Base-by-base conservation (phyloP, 2,888 invertebrate genomes). In the Halictus ligatus region DNA sequence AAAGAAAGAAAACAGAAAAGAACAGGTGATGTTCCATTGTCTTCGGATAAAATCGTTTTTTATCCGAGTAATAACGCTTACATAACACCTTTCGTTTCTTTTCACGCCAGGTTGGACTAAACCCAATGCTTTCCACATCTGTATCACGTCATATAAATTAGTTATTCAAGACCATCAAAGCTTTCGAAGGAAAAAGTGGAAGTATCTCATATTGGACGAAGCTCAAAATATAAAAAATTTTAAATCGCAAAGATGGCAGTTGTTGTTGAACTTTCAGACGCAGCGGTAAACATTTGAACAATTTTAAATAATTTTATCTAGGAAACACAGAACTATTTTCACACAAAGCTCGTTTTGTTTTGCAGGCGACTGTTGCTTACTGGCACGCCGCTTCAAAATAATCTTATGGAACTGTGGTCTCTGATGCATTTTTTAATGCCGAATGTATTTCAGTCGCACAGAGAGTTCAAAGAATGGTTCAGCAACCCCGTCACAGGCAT, bases 211-310 rank as follows among this genome's bases (percentile, higher is more conserved):
- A 89, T 96, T 99, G 80, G 99, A 99, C 95, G 99, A 99, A 96
- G 99, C 99, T 60, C 99, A 99, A 95, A 99, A 99, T 95, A 99
- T 99, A 86, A 99, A 99, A 96, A 99, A 99, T 96, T 99, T 99
- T 95, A 99, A 99, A 95, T 99, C 99, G 35, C 99, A 99, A 95
- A 96, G 99, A 87, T 99, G 99, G 99, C 99, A 99, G 96, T 96
- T 99, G 94, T 95, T 99, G 90, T 96, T 99, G 81, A 99, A 99
- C 95, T 99, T 99, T 95, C 98, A 98, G 94, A 98, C 98, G 0
- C 98, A 98, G 95, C 97, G 98, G 98, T 98, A 95, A 81, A 35
- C 80, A 78, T 78, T 54, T 35, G 12, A n/a, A 40, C 15, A 40
- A 13, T 35, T 7, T 50, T n/a, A 18, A 72, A 48, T 7, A 29